Base-by-base conservation (phyloP, 2,888 invertebrate species). In the Tanaodytes sp. region DNA sequence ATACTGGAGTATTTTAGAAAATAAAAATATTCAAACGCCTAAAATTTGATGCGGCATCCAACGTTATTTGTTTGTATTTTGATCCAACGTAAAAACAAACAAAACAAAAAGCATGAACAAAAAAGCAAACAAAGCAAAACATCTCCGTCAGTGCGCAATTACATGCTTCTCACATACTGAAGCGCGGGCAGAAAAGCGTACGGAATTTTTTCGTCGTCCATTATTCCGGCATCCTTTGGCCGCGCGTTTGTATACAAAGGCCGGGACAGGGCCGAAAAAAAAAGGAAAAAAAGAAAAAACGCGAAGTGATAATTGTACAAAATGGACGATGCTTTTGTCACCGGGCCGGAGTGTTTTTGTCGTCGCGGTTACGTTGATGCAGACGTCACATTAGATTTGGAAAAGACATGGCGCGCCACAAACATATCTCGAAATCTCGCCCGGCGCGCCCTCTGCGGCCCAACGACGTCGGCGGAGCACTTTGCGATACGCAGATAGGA, bases 371-470 rank as follows among this genome's bases (percentile, higher is more conserved):
- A 81, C 79, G 82, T 82, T 67, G 84, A 83, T 82, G 80, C 78
- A 79, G 81, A 84, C 82, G 83, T 84, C 84, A 82, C 83, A 79
- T 83, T 82, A 81, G 82, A 84, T 84, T 82, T 80, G 78, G 77
- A 80, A 78, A 76, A 75, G 78, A 78, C 77, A 76, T 75, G 78
- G 69, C 72, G 71, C 57, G 63, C 68, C 49, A 78, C 78, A 80
- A 80, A 75, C 76, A 74, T 79, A 80, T 80, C 79, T 75, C 42
- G 45, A 66, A 73, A 79, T 79, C 79, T 78, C 59, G 74, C 67
- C 74, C 75, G 73, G 57, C 36, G 73, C 75, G 71, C 73, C 70
- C 61, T 61, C 39, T 58, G 63, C 51, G 61, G 71, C 40, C 30
- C 36, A 62, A 40, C 70, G 42, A 23, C 23, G 23, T 5, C 23